Evolutionary conservation across 2,888 invertebrate genomes (phyloP).

Genomic region (Troglohyphantes excavatus): DNA sequence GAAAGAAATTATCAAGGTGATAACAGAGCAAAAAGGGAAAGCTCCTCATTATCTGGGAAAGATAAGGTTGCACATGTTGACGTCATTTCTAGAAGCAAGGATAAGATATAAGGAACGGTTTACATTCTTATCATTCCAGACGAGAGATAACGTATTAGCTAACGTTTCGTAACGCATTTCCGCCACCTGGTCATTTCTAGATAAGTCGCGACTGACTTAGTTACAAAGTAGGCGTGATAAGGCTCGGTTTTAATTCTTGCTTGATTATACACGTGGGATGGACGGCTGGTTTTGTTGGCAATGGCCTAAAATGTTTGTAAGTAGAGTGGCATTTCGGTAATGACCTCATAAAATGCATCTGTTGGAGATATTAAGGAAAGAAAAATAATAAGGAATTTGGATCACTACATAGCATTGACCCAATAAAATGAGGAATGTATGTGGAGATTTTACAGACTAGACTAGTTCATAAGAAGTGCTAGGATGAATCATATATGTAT

Average conservation of each 20-base stretch:
- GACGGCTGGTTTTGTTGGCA: neutral
- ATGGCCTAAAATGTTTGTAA: neutral
- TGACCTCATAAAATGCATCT: neutral
- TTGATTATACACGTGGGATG: neutral
- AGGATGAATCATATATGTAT: too few relatives aligned
- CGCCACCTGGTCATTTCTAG: neutral
- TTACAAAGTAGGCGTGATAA: neutral
- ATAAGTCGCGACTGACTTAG: neutral
- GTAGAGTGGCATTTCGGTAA: neutral
- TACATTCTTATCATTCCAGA: neutral
- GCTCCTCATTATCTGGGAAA: neutral
- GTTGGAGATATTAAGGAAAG: neutral
- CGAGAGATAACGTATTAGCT: neutral
- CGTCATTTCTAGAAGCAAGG: conserved; percentile 5
- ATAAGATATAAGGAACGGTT: neutral
- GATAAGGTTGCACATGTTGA: neutral
- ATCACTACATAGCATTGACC: neutral
- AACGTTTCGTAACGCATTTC: neutral
- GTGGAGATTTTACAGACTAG: too few relatives aligned
- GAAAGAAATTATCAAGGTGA: neutral
- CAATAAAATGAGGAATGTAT: too few relatives aligned
- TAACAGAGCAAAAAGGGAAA: neutral
- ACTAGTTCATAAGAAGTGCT: too few relatives aligned
- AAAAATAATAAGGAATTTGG: neutral
- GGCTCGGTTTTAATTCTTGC: neutral